These are phyloP conservation scores for Chitala chitala DNA, from an alignment of 2,113 vertebrate species.

Conservation along the genomic window DNA sequence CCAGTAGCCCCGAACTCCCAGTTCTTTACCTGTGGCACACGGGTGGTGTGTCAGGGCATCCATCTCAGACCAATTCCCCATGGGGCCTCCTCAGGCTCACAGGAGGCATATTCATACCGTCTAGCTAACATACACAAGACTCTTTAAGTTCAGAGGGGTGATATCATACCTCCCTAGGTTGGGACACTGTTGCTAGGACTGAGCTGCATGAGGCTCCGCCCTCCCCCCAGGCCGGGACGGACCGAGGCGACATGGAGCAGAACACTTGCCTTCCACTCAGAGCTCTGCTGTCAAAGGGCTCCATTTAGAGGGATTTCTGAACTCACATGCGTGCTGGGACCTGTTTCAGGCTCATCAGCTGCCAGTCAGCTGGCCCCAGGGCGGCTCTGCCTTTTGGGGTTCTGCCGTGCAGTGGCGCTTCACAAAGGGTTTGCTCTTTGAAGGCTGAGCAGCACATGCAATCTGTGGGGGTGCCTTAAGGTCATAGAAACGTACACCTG, in stretches of 20 bases:
- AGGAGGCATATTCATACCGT: conserved; percentile 15
- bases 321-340: too few relatives aligned
- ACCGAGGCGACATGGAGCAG: not conserved
- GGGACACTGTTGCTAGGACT: not conserved
- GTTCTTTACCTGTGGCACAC: too few relatives aligned
- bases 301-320: too few relatives aligned
- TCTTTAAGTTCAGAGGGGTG: conserved; percentile 19
- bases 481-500: not conserved
- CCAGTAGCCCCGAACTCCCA: not conserved
- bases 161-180: conserved; percentile 14
- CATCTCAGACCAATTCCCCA: too few relatives aligned
- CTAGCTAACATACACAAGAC: conserved; percentile 18
- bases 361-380: too few relatives aligned
- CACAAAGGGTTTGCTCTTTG: too few relatives aligned
- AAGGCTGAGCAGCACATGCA: too few relatives aligned
- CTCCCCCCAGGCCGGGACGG: not conserved
- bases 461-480: not conserved
- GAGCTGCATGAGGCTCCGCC: not conserved
- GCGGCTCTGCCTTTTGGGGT: too few relatives aligned
- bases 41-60: too few relatives aligned
- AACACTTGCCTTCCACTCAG: not conserved
- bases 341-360: too few relatives aligned
- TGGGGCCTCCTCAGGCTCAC: not conserved
- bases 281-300: not conserved
- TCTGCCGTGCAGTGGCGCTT: too few relatives aligned